phyloP scores from a whole-genome alignment of 2,113 vertebrate species.

The Gopherus evgoodei region DNA sequence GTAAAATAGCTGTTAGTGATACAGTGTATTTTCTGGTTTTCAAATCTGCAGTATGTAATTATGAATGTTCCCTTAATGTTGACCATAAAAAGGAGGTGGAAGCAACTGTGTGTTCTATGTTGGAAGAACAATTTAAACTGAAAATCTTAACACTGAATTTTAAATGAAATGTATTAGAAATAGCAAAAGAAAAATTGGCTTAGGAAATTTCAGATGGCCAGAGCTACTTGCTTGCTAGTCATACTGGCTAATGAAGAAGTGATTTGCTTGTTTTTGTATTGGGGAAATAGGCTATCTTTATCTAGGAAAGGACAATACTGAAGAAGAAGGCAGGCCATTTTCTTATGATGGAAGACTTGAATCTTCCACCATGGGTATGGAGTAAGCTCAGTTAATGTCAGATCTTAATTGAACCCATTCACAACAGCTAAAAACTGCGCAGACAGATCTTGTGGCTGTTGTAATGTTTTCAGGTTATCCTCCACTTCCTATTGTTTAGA shows the following conservation, averaged over 20 bases:
- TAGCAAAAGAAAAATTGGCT: background rate
- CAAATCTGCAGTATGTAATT: fast-evolving
- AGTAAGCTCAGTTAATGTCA: background rate
- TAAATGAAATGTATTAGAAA: conserved; percentile 1
- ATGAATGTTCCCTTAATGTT: background rate
- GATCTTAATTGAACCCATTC: background rate
- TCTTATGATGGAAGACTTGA: background rate
- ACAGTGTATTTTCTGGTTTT: background rate
- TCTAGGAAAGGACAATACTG: background rate
- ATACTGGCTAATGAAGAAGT: background rate
- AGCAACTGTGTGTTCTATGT: background rate
- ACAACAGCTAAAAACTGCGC: background rate
- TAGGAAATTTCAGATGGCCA: background rate
- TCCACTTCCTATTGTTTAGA: background rate
- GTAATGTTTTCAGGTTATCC: background rate
- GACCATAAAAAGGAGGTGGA: background rate
- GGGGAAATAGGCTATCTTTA: background rate
- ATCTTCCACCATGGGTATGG: fast-evolving
- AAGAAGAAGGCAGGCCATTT: background rate
- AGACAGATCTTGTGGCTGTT: background rate
- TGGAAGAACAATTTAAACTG: background rate
- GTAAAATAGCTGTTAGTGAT: background rate
- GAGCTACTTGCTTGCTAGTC: background rate
- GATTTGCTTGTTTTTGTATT: background rate
- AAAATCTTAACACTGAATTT: background rate